phyloP scores from a whole-genome alignment of 2,888 invertebrate genomes.

The Pelosia muscerda region DNA sequence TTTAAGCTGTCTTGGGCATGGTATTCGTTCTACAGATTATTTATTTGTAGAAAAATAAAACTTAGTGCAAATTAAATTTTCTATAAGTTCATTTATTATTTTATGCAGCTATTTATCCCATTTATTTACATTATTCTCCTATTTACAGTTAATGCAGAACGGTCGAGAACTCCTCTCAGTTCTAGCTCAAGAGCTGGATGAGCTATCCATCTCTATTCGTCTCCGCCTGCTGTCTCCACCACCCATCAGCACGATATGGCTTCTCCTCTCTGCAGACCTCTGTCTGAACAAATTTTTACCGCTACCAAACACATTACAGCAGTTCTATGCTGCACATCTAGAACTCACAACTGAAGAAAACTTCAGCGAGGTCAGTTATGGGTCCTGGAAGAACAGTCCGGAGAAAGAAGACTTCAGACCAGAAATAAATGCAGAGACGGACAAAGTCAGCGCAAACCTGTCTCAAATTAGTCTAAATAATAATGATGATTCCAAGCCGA shows the following conservation, averaged over 20 bases:
- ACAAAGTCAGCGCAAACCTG: constrained; percentile 69
- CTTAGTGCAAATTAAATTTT: no score
- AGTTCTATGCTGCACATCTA: constrained; percentile 80
- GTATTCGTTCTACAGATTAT: no score
- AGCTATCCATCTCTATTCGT: constrained; percentile 76
- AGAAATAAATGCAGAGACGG: constrained; percentile 55
- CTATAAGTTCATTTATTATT: no score
- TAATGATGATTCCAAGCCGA: constrained; percentile 76
- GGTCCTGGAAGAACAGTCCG: constrained; percentile 77
- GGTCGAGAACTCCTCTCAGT: constrained; percentile 77
- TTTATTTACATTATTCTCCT: constrained; percentile 10
- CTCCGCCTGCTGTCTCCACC: constrained; percentile 74
- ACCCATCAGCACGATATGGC: constrained; percentile 77
- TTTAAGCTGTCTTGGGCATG: no score
- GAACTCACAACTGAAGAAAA: constrained; percentile 74
- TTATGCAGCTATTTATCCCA: not conserved
- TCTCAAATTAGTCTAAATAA: constrained; percentile 72
- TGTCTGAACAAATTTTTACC: constrained; percentile 82
- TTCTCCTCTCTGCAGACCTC: constrained; percentile 75
- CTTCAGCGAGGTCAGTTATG: constrained; percentile 79
- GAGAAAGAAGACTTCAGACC: constrained; percentile 59
- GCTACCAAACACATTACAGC: constrained; percentile 76
- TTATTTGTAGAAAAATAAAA: no score
- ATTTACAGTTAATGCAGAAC: constrained; percentile 80
- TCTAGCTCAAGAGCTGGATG: constrained; percentile 74